A percentile compares a stretch with the other conserved stretches of the same genome.
Conservation (phyloP, 2,888 invertebrate species). For the Empis livida region DNA sequence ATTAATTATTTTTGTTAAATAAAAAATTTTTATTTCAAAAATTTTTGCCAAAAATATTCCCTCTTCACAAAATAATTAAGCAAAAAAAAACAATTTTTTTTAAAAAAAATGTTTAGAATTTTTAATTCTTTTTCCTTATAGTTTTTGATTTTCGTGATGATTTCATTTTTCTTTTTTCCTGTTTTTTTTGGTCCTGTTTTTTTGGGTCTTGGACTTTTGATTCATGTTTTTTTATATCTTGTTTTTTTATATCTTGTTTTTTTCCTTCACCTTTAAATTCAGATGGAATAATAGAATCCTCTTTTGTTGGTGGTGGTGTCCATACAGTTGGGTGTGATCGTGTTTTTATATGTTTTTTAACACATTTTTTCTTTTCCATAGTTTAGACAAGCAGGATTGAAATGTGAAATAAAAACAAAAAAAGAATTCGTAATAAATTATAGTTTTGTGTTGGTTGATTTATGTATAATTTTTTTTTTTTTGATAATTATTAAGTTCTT, state of each 20-base stretch:
- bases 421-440: no score
- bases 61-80: constrained; percentile 9
- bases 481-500: no score
- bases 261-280: neutral
- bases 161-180: constrained; percentile 6
- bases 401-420: no score
- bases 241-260: constrained; percentile 7
- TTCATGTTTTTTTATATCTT: no score
- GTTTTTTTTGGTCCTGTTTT: neutral
- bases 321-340: no score
- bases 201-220: no score
- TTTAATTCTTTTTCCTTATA: constrained; percentile 1
- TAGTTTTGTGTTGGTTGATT: no score
- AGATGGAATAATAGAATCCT: no score
- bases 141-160: neutral
- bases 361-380: neutral
- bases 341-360: neutral
- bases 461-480: no score
- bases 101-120: constrained; percentile 2
- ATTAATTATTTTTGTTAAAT: neutral
- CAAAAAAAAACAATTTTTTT: constrained; percentile 3
- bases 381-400: neutral
- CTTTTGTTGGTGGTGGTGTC: no score
- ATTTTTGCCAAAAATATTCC: neutral
- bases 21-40: neutral